Evolutionary conservation across 2,888 invertebrate genomes (phyloP), one percentile per base, ranked within the genome.

Genomic region (Drosophila kuntzei): DNA sequence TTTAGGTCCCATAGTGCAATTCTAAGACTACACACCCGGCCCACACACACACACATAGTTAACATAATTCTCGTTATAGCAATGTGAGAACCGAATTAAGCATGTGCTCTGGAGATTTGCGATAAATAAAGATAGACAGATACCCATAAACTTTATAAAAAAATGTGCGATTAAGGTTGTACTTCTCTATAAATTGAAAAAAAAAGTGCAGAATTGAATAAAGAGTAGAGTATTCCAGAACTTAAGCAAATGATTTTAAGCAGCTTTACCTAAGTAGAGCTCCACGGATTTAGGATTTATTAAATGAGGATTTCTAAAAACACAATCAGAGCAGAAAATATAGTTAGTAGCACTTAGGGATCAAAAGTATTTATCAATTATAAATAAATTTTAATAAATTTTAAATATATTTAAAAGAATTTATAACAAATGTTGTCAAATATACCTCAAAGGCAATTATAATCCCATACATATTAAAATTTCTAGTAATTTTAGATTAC

Each of bases 1-100:
- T 12, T 11, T n/a, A 36, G 34, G 36, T 53, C 32, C 34, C 34
- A 14, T 22, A 44, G 43, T 46, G 55, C 44, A 20, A 32, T 47
- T 32, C 32, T 16, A 9, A 32, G 32, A 16, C 34, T 6, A 22
- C 50, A 9, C 9, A 50, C 4, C 5, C 4, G 3, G 9, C 20
- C n/a, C 20, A 32, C 32, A 25, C 3, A 16, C n/a, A 7, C 16
- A 47, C 50, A 25, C 27, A 46, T 43, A 12, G 41, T 6, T 6
- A n/a, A 22, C 43, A 44, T 25, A 25, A 9, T 14, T 22, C 12
- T 47, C 16, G 12, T 18, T 32, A 47, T 32, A n/a, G 7, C 32
- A 20, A 20, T 32, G 7, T 29, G 27, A 18, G 16, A 55, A 18
- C 3, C 9, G 3, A 5, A 36, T 36, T 22, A 41, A 18, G 18